Conservation (phyloP, 2,113 vertebrate species). For the Pseudolaguvia tuberculata region DNA sequence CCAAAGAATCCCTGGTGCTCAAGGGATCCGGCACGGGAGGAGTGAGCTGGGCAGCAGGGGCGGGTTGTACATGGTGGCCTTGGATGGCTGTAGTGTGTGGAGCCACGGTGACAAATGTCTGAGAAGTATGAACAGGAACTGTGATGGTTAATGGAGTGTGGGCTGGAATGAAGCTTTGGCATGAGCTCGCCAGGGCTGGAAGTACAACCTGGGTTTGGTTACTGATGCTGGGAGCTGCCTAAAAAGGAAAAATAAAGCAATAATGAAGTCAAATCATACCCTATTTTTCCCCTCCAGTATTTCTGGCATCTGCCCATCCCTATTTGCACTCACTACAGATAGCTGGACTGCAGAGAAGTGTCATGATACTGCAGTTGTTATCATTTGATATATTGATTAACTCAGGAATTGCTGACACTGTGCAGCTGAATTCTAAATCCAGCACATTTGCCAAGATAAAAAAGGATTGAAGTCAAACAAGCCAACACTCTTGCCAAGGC, state of each 20-base stretch:
- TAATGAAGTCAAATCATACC: neutral
- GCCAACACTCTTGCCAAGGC: neutral
- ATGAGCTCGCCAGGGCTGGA: slow-evolving; percentile 19
- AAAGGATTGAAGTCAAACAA: neutral
- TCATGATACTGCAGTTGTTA: neutral
- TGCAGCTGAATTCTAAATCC: slow-evolving; percentile 17
- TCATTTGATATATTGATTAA: slow-evolving; percentile 28
- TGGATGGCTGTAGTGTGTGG: slow-evolving; percentile 33
- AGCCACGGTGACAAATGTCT: slow-evolving; percentile 3
- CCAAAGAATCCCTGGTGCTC: slow-evolving; percentile 27
- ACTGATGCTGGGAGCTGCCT: slow-evolving; percentile 32
- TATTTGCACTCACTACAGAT: neutral
- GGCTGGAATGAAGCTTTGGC: neutral
- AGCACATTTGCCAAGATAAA: slow-evolving; percentile 12
- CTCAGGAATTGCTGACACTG: neutral
- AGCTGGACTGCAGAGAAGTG: neutral
- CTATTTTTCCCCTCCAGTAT: neutral
- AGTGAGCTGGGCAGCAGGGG: slow-evolving; percentile 26
- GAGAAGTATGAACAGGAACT: slow-evolving; percentile 15
- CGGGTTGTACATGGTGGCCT: neutral
- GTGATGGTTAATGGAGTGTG: neutral
- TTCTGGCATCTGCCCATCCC: neutral
- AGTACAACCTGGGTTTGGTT: slow-evolving; percentile 27
- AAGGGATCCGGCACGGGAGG: neutral
- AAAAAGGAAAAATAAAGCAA: neutral